Conservation (phyloP, 30 jellyfish, hydroid and myxozoan genomes). For the Turritopsis rubra region DNA sequence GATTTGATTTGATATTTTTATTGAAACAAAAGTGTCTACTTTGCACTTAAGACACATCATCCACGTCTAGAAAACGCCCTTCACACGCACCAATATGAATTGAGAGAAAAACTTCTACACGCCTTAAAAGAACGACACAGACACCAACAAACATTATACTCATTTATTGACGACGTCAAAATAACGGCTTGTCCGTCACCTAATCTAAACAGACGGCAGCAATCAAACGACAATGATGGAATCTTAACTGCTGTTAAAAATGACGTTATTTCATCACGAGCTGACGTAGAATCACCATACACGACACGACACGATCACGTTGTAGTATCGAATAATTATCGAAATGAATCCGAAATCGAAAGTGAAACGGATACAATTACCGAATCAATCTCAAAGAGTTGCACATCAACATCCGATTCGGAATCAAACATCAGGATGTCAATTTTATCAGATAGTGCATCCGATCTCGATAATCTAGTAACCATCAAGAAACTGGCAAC, state of each 20-base stretch:
- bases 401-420: neutral
- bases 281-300: neutral
- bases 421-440: neutral
- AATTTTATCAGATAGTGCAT: neutral
- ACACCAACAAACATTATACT: neutral
- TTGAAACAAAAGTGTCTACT: neutral
- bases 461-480: neutral
- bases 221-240: neutral
- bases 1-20: too few species aligned
- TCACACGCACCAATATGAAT: neutral
- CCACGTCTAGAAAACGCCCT: slow-evolving; percentile 18
- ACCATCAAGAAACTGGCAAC: neutral
- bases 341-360: neutral
- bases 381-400: neutral
- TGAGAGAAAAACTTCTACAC: slow-evolving; percentile 5
- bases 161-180: neutral
- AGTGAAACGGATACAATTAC: slow-evolving; percentile 8
- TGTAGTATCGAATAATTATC: neutral
- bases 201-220: neutral
- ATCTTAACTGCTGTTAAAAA: neutral
- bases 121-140: neutral
- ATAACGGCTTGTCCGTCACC: neutral
- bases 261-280: neutral
- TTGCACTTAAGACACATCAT: slow-evolving; percentile 14
- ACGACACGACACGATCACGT: neutral